Evolutionary conservation across 2,888 invertebrate genomes (phyloP).

Genomic region (Ormia ochracea): DNA sequence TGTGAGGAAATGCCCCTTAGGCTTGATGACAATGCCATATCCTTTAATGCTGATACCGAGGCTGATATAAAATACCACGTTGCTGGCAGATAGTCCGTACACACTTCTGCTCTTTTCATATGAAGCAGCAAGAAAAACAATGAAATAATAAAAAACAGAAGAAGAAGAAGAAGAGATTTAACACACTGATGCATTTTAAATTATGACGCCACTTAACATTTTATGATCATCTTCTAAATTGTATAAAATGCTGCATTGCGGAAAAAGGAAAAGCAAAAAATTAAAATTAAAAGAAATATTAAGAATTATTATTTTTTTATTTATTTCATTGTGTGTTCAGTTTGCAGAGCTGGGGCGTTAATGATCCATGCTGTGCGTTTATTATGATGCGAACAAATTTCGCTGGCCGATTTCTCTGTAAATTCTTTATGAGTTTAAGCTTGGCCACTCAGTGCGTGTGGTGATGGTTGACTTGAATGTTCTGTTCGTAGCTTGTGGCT

Average conservation of each 20-base stretch:
- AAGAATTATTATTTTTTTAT: not conserved
- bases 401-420: conserved; percentile 39
- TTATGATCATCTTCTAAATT: conserved; percentile 65
- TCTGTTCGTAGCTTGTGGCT: conserved; percentile 63
- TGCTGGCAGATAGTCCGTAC: not conserved
- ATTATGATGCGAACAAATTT: conserved; percentile 19
- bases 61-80: conserved; percentile 1
- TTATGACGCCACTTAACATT: conserved; percentile 76
- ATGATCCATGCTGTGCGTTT: conserved; percentile 61
- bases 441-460: conserved; percentile 17
- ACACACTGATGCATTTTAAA: conserved; percentile 69
- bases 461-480: not conserved
- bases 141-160: not conserved
- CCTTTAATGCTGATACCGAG: conserved; percentile 41
- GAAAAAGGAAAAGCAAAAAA: not conserved
- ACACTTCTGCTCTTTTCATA: not conserved
- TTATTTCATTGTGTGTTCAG: not conserved
- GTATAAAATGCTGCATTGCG: conserved; percentile 29
- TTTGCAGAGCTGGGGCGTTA: conserved; percentile 57
- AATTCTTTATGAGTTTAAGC: conserved; percentile 34
- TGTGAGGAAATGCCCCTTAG: conserved; percentile 64
- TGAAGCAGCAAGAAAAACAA: no score
- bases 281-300: not conserved
- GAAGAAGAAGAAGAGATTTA: conserved; percentile 50
- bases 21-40: conserved; percentile 70